A percentile compares a stretch with the other conserved stretches of the same genome.
phyloP scores from a whole-genome alignment of 2,797 vertebrate genomes.

The Acanthurus tractus region DNA sequence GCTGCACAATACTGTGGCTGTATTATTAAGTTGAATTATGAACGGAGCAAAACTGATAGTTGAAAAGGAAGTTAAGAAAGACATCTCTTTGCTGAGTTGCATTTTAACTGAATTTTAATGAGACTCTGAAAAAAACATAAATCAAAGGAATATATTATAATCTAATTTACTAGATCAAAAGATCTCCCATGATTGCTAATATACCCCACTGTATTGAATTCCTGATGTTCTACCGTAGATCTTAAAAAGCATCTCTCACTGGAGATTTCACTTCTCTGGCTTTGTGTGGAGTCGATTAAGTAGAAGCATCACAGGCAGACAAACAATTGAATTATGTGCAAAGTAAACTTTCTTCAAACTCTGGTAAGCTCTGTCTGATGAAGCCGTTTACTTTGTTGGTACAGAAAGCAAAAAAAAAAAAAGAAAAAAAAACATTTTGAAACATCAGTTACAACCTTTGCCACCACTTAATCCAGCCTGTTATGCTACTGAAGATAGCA shows the following conservation, averaged over 20 bases:
- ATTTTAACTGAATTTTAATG: constrained; percentile 82
- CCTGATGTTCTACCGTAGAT: constrained; percentile 74
- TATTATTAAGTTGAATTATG: constrained; percentile 34
- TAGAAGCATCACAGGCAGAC: constrained; percentile 50
- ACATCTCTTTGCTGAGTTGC: constrained; percentile 82
- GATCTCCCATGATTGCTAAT: constrained; percentile 81
- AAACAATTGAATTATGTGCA: constrained; percentile 66
- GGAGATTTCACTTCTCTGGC: constrained; percentile 66
- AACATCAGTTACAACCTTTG: constrained; percentile 31
- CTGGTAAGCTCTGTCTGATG: constrained; percentile 38
- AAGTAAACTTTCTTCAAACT: constrained; percentile 76
- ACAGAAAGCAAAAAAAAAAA: constrained; percentile 36
- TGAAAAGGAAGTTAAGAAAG: constrained; percentile 76
- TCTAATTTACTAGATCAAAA: constrained; percentile 87
- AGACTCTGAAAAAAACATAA: constrained; percentile 75
- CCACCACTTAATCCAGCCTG: constrained; percentile 37
- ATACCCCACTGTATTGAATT: constrained; percentile 80
- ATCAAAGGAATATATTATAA: constrained; percentile 88
- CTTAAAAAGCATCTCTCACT: constrained; percentile 75
- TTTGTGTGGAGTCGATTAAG: constrained; percentile 65
- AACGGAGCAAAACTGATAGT: constrained; percentile 45
- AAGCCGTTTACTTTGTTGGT: constrained; percentile 35
- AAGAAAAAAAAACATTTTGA: constrained; percentile 4
- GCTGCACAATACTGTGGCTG: constrained; percentile 1
- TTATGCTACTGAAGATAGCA: constrained; percentile 24